Conservation (phyloP, 1,140 invertebrate species). For the Anoplolepis gracilipes region DNA sequence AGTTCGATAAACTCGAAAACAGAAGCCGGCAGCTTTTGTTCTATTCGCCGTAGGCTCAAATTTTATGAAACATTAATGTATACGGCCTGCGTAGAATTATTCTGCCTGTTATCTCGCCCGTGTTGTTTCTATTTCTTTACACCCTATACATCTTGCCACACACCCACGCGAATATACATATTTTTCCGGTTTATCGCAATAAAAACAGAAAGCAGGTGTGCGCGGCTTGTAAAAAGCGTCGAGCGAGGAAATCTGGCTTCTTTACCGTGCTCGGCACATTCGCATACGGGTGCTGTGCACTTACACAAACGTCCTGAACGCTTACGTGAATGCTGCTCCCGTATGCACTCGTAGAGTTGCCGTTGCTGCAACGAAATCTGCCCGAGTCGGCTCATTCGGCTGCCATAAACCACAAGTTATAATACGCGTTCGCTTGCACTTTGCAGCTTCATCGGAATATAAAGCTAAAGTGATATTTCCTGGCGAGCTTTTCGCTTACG, state of each 20-base stretch:
- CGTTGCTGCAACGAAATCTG: conserved; percentile 34
- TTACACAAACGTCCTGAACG: background rate
- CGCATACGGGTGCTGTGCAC: background rate
- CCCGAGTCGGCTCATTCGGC: conserved; percentile 34
- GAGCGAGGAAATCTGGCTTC: conserved; percentile 45
- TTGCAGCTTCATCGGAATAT: conserved; percentile 30
- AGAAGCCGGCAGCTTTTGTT: background rate
- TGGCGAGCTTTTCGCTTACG: background rate
- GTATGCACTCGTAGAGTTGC: background rate
- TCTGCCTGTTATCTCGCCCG: conserved; percentile 22
- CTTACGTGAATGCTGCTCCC: background rate
- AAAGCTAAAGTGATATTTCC: conserved; percentile 44
- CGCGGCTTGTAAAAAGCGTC: conserved; percentile 44
- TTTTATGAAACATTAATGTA: conserved; percentile 42
- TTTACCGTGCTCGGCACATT: conserved; percentile 16
- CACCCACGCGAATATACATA: conserved; percentile 45
- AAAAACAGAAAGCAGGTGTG: conserved; percentile 32
- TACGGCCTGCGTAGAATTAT: conserved; percentile 21
- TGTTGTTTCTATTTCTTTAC: conserved; percentile 42
- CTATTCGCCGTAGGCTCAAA: background rate
- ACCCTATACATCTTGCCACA: conserved; percentile 49
- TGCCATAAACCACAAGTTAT: conserved; percentile 36
- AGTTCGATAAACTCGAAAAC: background rate
- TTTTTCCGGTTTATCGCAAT: conserved; percentile 58
- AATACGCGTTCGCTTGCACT: background rate